phyloP scores from a whole-genome alignment of 2,888 invertebrate species.

The Hemithea aestivaria region DNA sequence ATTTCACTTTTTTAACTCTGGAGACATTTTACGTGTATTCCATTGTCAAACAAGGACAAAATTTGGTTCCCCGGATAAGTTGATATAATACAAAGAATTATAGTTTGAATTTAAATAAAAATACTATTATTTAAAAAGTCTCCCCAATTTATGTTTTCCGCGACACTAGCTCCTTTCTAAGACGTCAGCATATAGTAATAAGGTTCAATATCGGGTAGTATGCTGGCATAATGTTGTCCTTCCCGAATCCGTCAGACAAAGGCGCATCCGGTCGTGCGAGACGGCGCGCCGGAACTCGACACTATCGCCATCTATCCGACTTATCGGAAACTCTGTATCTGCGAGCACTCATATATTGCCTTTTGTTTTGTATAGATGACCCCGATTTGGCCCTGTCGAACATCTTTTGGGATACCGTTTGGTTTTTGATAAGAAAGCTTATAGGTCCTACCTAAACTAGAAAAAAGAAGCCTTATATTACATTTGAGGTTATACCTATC shows the following conservation, averaged over 20 bases:
- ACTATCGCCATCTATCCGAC: conserved; percentile 42
- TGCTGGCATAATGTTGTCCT: conserved; percentile 13
- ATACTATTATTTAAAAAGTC: conserved; percentile 17
- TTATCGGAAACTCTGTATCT: conserved; percentile 30
- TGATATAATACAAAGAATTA: too few relatives aligned
- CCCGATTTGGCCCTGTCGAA: conserved; percentile 5
- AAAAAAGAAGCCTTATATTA: too few relatives aligned
- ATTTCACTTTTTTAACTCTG: too few relatives aligned
- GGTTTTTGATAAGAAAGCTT: too few relatives aligned
- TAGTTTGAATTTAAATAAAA: too few relatives aligned
- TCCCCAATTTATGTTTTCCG: conserved; percentile 15
- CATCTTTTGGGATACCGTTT: too few relatives aligned
- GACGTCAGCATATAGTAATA: conserved; percentile 13
- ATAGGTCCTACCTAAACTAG: too few relatives aligned
- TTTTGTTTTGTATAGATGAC: conserved; percentile 18
- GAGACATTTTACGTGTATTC: too few relatives aligned
- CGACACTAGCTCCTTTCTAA: conserved; percentile 5
- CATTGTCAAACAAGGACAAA: too few relatives aligned
- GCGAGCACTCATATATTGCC: conserved; percentile 19
- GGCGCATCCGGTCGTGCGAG: conserved; percentile 50
- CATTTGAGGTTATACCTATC: too few relatives aligned
- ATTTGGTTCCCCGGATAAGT: too few relatives aligned
- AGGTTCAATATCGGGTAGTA: conserved; percentile 19
- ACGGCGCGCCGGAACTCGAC: conserved; percentile 45
- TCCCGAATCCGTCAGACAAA: conserved; percentile 47